Evolutionary conservation across 2,888 invertebrate genomes (phyloP), one percentile per base, ranked within the genome.

Genomic region (Caenorhabditis sinica): DNA sequence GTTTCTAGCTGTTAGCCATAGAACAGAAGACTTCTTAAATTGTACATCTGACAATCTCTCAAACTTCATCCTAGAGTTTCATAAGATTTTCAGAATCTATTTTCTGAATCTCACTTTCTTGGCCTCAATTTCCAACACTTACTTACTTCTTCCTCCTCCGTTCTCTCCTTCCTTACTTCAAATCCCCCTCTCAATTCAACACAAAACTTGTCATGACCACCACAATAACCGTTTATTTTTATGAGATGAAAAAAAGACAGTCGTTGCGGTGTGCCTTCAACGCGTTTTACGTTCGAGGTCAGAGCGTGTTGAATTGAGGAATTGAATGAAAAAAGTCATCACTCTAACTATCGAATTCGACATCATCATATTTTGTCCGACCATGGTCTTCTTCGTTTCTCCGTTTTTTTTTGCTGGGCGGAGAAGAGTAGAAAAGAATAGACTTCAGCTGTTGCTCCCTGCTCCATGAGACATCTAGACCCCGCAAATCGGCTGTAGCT

Each of bases 181-280:
- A 74, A 72, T 60, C 60, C 17, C 28, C 40, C 28, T 58, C 65
- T 60, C 66, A 72, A 72, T 76, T 71, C 72, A 73, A 68, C 65
- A 83, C 45, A 83, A 80, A 83, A 77, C 77, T 83, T 83, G 77
- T 77, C 76, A 83, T 73, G 79, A 75, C 84, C 83, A 72, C 86
- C 73, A 86, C 88, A 89, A 89, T 89, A 87, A 89, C 88, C 88
- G 88, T 89, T 89, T 87, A 89, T 86, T 89, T 89, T 89, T 89
- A 89, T 89, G 86, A 75, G 71, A 63, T 76, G 76, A 72, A 82
- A 82, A 51, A 82, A 82, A 65, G 75, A 71, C 69, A 82, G 74
- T 69, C 61, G 79, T 60, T 73, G 63, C 69, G 63, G 74, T 79
- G 77, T 77, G 71, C 79, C 74, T 80, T 79, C 79, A 66, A 65